Evolutionary conservation across 2,113 vertebrate species (phyloP).

Genomic region (Sterrhoptilus dennistouni): DNA sequence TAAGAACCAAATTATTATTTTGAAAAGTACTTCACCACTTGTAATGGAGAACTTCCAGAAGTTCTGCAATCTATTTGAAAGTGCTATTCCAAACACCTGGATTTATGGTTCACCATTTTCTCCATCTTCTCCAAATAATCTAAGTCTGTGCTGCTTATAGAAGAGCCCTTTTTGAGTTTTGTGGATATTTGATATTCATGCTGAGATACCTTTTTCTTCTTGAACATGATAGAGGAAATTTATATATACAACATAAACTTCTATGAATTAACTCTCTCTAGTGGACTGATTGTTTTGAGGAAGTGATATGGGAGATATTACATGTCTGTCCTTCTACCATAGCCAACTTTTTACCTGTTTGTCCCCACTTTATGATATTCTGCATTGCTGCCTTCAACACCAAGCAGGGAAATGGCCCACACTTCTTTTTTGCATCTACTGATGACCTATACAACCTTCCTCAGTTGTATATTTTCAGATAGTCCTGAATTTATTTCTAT

Average conservation of each 20-base stretch:
- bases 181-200: neutral
- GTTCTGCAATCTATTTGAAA: neutral
- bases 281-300: neutral
- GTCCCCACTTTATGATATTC: neutral
- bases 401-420: neutral
- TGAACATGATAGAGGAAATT: neutral
- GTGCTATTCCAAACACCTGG: neutral
- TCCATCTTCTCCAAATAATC: neutral
- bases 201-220: neutral
- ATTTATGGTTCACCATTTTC: neutral
- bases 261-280: neutral
- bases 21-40: neutral
- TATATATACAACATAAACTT: neutral
- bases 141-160: neutral
- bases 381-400: neutral
- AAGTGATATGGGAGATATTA: neutral
- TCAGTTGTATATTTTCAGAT: neutral
- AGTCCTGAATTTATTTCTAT: neutral
- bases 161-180: neutral
- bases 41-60: neutral
- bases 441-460: neutral
- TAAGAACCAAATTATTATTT: neutral
- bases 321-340: neutral
- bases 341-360: neutral
- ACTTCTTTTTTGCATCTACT: neutral